These are phyloP conservation scores for Heterodera schachtii DNA, from an alignment of 1,140 invertebrate genomes.

Conservation along the genomic window DNA sequence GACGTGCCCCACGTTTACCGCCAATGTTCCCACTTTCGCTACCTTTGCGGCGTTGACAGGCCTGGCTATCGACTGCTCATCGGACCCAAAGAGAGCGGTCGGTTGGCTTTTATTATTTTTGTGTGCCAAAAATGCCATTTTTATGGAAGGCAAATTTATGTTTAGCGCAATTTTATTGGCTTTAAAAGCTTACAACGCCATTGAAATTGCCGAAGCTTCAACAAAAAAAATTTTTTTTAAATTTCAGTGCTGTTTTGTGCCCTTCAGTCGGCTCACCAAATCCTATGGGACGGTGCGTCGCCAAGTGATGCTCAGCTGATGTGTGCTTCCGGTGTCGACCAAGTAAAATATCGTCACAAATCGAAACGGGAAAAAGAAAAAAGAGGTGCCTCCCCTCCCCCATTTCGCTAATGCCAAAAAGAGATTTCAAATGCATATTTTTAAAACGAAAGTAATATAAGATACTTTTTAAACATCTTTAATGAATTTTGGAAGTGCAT, in stretches of 20 bases:
- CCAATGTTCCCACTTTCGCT: conserved; percentile 56
- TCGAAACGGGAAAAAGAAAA: too few species aligned
- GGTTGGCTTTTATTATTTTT: not conserved
- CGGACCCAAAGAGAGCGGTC: conserved; percentile 15
- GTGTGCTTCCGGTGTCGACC: conserved; percentile 31
- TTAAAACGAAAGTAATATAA: too few species aligned
- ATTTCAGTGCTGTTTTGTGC: conserved; percentile 46
- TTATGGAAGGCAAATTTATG: too few species aligned
- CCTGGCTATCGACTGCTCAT: conserved; percentile 50
- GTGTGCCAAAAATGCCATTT: too few species aligned
- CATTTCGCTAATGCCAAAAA: too few species aligned
- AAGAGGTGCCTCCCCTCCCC: too few species aligned
- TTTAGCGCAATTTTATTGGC: too few species aligned
- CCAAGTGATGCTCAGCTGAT: conserved; percentile 13
- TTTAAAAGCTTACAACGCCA: too few species aligned
- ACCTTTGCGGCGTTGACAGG: conserved; percentile 48
- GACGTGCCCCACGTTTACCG: conserved; percentile 61
- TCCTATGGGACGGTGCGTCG: conserved; percentile 53
- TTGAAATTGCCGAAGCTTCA: too few species aligned
- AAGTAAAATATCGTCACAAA: conserved; percentile 11
- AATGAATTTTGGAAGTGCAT: too few species aligned
- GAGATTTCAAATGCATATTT: too few species aligned
- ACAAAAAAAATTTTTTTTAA: not conserved
- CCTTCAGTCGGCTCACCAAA: conserved; percentile 41
- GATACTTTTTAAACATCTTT: too few species aligned